Conservation (phyloP, 2,113 vertebrate genomes). For the Daubentonia madagascariensis region DNA sequence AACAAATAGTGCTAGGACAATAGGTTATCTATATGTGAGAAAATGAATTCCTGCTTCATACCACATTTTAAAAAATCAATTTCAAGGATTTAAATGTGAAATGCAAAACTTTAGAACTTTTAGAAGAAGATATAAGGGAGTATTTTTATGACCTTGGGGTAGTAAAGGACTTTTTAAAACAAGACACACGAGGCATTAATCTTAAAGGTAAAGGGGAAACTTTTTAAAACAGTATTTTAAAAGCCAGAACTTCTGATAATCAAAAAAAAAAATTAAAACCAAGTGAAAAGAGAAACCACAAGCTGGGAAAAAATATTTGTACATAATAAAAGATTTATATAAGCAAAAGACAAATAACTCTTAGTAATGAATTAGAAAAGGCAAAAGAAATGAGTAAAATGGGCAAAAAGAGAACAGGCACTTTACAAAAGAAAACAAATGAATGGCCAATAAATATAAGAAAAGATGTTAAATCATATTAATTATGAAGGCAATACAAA, state of each 20-base stretch:
- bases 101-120: background rate
- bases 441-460: background rate
- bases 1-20: background rate
- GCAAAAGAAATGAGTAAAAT: background rate
- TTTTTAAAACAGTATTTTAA: background rate
- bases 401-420: background rate
- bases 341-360: background rate
- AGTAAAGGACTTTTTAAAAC: background rate
- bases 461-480: background rate
- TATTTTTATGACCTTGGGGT: background rate
- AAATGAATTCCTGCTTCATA: background rate
- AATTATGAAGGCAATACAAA: background rate
- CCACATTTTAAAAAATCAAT: background rate
- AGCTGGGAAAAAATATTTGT: background rate
- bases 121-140: background rate
- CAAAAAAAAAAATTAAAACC: background rate
- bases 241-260: background rate
- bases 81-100: constrained; percentile 29
- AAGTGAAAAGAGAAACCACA: constrained; percentile 14
- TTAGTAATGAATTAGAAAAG: background rate
- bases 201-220: background rate
- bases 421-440: background rate
- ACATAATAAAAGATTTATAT: background rate
- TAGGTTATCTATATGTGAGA: background rate
- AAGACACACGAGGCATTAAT: background rate